These are phyloP conservation scores for Lymantria monacha DNA, from an alignment of 2,888 invertebrate species.

Conservation along the genomic window DNA sequence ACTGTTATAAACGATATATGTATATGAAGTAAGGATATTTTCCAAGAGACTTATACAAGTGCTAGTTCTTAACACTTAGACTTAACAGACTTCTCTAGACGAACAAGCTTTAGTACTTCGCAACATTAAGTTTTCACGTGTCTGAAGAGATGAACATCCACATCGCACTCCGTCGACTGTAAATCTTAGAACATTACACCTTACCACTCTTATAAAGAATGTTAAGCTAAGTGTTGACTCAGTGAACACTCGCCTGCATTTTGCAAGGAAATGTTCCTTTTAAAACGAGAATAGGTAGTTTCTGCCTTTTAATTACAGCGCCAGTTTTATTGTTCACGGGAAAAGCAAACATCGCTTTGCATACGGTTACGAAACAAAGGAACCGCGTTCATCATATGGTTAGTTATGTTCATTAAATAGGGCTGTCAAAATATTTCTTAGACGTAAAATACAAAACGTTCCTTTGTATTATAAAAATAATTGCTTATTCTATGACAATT, in stretches of 20 bases:
- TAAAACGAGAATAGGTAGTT: conserved; percentile 13
- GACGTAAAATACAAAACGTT: too few species aligned
- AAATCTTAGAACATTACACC: conserved; percentile 43
- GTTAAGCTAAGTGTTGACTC: conserved; percentile 14
- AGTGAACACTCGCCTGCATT: conserved; percentile 16
- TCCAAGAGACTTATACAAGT: background rate
- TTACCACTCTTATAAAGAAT: background rate
- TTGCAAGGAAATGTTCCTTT: conserved; percentile 13
- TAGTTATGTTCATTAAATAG: too few species aligned
- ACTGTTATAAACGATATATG: too few species aligned
- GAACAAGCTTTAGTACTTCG: conserved; percentile 59
- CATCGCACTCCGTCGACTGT: conserved; percentile 36
- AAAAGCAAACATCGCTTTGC: conserved; percentile 6
- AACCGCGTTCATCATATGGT: background rate
- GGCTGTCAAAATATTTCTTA: too few species aligned
- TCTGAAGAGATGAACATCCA: conserved; percentile 32
- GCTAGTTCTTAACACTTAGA: conserved; percentile 11
- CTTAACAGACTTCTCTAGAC: conserved; percentile 21
- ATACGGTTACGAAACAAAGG: conserved; percentile 7
- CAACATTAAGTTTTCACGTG: conserved; percentile 62
- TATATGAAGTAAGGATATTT: too few species aligned
- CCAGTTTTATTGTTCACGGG: conserved; percentile 10
- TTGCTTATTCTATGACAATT: too few species aligned
- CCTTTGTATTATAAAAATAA: too few species aligned
- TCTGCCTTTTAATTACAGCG: conserved; percentile 22